phyloP scores from a whole-genome alignment of 2,113 vertebrate genomes.

The Triplophysa rosa region DNA sequence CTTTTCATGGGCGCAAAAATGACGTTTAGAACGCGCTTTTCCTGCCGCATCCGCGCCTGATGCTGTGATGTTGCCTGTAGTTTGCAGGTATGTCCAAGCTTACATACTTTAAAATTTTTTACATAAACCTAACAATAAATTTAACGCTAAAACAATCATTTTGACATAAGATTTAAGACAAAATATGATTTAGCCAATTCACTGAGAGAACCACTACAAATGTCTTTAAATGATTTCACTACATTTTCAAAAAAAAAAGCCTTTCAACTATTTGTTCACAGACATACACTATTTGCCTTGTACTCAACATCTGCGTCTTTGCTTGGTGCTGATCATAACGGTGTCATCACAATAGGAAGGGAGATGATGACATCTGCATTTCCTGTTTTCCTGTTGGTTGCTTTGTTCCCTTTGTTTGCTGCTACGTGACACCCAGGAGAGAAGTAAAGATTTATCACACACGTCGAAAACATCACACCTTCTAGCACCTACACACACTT shows the following conservation, averaged over 20 bases:
- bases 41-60: too few species aligned
- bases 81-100: too few species aligned
- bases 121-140: too few species aligned
- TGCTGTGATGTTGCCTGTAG: too few species aligned
- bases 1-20: too few species aligned
- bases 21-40: too few species aligned
- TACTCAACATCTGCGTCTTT: conserved; percentile 27
- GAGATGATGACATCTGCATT: conserved; percentile 52
- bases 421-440: conserved; percentile 42
- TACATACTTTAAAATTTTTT: too few species aligned
- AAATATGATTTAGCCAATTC: too few species aligned
- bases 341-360: conserved; percentile 36
- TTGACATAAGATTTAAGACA: too few species aligned
- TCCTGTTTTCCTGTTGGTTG: conserved; percentile 42
- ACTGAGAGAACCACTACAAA: too few species aligned
- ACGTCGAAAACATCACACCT: conserved; percentile 46
- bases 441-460: conserved; percentile 47
- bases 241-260: not conserved
- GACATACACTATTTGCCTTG: not conserved
- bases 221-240: too few species aligned
- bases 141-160: too few species aligned
- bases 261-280: not conserved
- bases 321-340: conserved; percentile 30
- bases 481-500: conserved; percentile 36
- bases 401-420: conserved; percentile 40